These are phyloP conservation scores for Formica selysi DNA, from an alignment of 1,140 invertebrate species.

Conservation along the genomic window DNA sequence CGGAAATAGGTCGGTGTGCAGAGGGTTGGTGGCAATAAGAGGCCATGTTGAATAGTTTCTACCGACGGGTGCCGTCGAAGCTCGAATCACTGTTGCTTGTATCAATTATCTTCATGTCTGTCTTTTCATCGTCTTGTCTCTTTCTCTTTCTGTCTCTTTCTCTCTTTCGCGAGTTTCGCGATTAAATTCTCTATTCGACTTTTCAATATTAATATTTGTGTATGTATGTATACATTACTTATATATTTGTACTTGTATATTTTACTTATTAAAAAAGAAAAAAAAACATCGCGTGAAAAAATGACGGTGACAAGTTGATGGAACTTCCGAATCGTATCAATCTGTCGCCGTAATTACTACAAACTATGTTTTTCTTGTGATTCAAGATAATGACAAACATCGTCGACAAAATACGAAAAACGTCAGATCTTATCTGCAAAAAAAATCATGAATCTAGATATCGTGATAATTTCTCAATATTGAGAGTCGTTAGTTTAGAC, in stretches of 20 bases:
- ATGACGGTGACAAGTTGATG: not conserved
- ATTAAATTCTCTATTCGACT: not conserved
- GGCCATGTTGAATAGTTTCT: slow-evolving; percentile 55
- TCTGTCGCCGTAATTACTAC: slow-evolving; percentile 29
- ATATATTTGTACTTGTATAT: too few species aligned
- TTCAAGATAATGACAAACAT: slow-evolving; percentile 20
- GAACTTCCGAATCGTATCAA: slow-evolving; percentile 45
- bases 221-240: too few species aligned
- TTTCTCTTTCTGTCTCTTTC: not conserved
- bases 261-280: not conserved
- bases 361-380: slow-evolving; percentile 32
- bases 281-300: not conserved
- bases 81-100: slow-evolving; percentile 42
- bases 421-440: not conserved
- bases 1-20: slow-evolving; percentile 83
- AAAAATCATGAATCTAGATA: not conserved
- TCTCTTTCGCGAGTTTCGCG: not conserved
- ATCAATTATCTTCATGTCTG: slow-evolving; percentile 39
- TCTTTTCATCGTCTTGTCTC: slow-evolving; percentile 11
- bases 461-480: not conserved
- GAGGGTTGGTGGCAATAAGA: slow-evolving; percentile 78
- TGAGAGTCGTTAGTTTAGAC: not conserved
- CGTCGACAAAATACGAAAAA: not conserved
- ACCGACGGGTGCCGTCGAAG: slow-evolving; percentile 27
- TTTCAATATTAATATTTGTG: slow-evolving; percentile 3